Percentiles rank a stretch among this genome's conserved stretches.
These are phyloP conservation scores for Drosophila mauritiana DNA, from an alignment of 1,140 invertebrate genomes.

Conservation along the genomic window DNA sequence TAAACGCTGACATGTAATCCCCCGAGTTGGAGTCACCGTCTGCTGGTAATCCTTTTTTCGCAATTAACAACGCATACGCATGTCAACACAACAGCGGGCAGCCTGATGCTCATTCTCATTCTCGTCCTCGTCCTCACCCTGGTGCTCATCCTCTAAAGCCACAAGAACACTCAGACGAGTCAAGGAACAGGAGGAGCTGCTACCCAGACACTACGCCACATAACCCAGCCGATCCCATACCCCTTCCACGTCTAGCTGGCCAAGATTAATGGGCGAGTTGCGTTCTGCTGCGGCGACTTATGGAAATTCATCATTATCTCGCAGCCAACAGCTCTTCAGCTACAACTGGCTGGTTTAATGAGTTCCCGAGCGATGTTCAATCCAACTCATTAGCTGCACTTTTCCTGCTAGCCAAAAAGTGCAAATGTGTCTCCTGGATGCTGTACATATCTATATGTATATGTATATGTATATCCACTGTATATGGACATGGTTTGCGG, in stretches of 20 bases:
- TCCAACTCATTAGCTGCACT: constrained; percentile 79
- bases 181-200: neutral
- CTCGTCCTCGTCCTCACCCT: constrained; percentile 4
- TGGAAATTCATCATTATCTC: constrained; percentile 83
- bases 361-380: constrained; percentile 82
- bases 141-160: constrained; percentile 1
- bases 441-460: neutral
- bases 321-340: constrained; percentile 21
- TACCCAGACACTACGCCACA: constrained; percentile 11
- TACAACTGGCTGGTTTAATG: constrained; percentile 67
- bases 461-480: constrained; percentile 3
- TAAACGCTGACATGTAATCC: constrained; percentile 70
- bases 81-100: constrained; percentile 70
- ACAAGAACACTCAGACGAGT: constrained; percentile 1
- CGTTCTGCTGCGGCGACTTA: constrained; percentile 78
- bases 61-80: constrained; percentile 84
- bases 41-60: constrained; percentile 71
- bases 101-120: constrained; percentile 15
- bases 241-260: constrained; percentile 56
- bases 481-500: constrained; percentile 26
- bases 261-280: constrained; percentile 79
- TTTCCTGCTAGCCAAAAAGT: constrained; percentile 74
- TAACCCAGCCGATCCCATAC: constrained; percentile 26
- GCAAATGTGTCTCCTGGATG: constrained; percentile 58
- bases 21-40: constrained; percentile 41